phyloP scores from a whole-genome alignment of 2,888 invertebrate species.

The Stenchaetothrips biformis region DNA sequence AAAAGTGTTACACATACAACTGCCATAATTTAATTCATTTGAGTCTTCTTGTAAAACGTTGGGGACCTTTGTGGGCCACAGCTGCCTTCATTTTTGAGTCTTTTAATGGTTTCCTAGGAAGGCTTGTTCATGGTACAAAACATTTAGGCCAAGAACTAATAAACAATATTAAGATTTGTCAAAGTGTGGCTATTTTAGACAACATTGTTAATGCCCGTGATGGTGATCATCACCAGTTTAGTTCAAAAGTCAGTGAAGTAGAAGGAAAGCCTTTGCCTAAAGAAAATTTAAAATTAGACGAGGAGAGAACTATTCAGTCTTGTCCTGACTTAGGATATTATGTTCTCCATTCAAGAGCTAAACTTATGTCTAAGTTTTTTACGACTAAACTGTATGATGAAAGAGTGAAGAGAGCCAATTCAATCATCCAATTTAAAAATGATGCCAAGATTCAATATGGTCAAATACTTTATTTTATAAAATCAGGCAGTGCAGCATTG shows the following conservation, averaged over 20 bases:
- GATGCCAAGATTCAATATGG: background rate
- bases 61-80: constrained; percentile 38
- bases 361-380: background rate
- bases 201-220: constrained; percentile 29
- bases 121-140: constrained; percentile 36
- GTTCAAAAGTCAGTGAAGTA: background rate
- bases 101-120: constrained; percentile 37
- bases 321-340: background rate
- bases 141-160: constrained; percentile 36
- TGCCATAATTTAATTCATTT: constrained; percentile 38
- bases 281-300: background rate
- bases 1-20: constrained; percentile 37
- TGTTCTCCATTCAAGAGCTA: background rate
- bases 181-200: constrained; percentile 35
- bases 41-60: constrained; percentile 35
- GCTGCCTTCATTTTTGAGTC: constrained; percentile 38
- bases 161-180: constrained; percentile 35
- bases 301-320: background rate
- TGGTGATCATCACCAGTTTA: background rate
- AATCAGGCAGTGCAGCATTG: background rate
- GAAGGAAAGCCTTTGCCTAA: background rate
- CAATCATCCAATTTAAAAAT: background rate
- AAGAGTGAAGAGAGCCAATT: background rate
- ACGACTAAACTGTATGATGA: background rate
- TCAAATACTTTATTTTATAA: background rate